Percentiles rank a stretch among this genome's conserved stretches.
Evolutionary conservation across 2,113 vertebrate genomes (phyloP).

Genomic region (Nesoenas mayeri): DNA sequence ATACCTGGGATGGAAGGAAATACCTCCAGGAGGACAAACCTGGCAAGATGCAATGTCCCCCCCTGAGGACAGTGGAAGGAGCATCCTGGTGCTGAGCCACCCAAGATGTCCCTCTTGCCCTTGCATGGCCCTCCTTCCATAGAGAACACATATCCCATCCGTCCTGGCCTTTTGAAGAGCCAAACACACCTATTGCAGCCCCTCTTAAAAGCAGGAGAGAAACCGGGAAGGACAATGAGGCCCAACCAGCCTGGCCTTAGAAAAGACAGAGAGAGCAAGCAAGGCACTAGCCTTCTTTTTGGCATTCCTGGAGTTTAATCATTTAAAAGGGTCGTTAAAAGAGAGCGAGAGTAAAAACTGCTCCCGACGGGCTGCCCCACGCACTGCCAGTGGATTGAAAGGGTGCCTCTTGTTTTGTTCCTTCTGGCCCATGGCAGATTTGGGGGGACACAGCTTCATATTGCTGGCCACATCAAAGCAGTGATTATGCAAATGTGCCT

Average conservation of each 20-base stretch:
- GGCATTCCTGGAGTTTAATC: conserved; percentile 70
- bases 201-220: not conserved
- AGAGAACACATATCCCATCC: not conserved
- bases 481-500: conserved; percentile 80
- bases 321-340: conserved; percentile 55
- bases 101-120: not conserved
- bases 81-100: not conserved
- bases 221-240: conserved; percentile 15
- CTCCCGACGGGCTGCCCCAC: conserved; percentile 63
- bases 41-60: not conserved
- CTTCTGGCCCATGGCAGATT: conserved; percentile 68
- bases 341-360: conserved; percentile 33
- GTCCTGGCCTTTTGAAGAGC: not conserved
- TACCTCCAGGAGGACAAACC: not conserved
- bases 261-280: not conserved
- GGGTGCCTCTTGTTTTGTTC: conserved; percentile 69
- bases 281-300: not conserved
- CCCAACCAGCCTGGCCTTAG: not conserved
- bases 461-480: conserved; percentile 79
- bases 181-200: not conserved
- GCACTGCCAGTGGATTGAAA: conserved; percentile 60
- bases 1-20: not conserved
- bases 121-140: fast-evolving
- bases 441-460: conserved; percentile 67
- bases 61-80: not conserved